Evolutionary conservation across 2,888 invertebrate species (phyloP).

Genomic region (Xestia sexstrigata): DNA sequence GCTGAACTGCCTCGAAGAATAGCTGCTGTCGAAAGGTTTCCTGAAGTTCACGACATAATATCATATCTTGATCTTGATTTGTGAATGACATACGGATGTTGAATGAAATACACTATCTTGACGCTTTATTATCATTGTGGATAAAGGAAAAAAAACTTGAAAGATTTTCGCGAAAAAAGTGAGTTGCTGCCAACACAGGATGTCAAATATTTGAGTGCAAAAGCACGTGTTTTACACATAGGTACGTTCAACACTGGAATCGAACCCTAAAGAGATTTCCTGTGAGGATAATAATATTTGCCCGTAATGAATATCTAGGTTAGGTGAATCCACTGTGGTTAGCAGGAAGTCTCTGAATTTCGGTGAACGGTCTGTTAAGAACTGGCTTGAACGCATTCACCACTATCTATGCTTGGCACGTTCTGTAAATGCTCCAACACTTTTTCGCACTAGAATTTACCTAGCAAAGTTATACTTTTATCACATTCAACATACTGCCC

Average conservation of each 20-base stretch:
- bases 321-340: not conserved
- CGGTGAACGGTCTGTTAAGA: not conserved
- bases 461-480: too few relatives aligned
- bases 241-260: not conserved
- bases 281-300: not conserved
- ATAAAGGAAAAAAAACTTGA: constrained; percentile 1
- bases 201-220: constrained; percentile 32
- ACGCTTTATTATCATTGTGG: constrained; percentile 22
- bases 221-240: constrained; percentile 9
- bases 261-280: not conserved
- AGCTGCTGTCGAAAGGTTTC: not conserved
- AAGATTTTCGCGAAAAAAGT: constrained; percentile 9
- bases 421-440: not conserved
- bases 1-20: not conserved
- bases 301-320: not conserved
- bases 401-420: not conserved
- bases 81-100: not conserved
- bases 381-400: not conserved
- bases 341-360: constrained; percentile 5
- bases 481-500: not conserved
- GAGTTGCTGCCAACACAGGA: constrained; percentile 5
- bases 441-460: not conserved
- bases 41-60: not conserved
- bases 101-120: constrained; percentile 23
- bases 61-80: constrained; percentile 2